Evolutionary conservation across 2,888 invertebrate species (phyloP), one percentile per base, ranked within the genome.

Genomic region (Nomada fabriciana): DNA sequence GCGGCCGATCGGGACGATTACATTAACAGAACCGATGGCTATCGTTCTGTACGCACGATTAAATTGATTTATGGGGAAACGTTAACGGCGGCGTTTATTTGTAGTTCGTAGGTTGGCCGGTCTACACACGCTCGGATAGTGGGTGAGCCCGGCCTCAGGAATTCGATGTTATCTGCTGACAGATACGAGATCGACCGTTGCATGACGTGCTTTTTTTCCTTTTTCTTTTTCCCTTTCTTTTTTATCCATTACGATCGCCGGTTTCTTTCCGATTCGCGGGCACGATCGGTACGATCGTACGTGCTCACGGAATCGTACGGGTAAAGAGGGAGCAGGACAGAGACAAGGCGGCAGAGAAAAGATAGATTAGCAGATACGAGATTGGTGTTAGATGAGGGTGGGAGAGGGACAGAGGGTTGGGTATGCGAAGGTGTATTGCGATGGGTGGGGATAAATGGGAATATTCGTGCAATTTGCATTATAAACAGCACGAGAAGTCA

Each of bases 41-140:
- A 89, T 89, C 88, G 78, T 81, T 80, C 71, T 71, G 85, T 90
- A 89, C 85, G 90, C 90, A 86, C 90, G 91, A 90, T 91, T 91
- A 90, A 90, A 89, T 90, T 91, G 91, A 91, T 91, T 91, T 91
- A 91, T 90, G 85, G 73, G 43, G 80, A 88, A 89, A 84, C 80
- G 88, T 89, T 90, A 86, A 79, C 86, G 84, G 85, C 85, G 84
- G 86, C 75, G 83, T 88, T 85, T 72, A 89, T 88, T 86, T 89
- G 87, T 85, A 84, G 82, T 78, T 74, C 82, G 79, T 79, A 75
- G 77, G 67, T 67, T 70, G 69, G 60, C 52, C 53, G 36, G 71
- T 13, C 57, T 64, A 59, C 63, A 20, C 65, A 29, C 52, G 43
- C 36, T 7, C 36, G 53, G 74, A 72, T 86, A 88, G 88, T 89